Evolutionary conservation across 2,888 invertebrate genomes (phyloP).

Genomic region (Saturnia pavonia): DNA sequence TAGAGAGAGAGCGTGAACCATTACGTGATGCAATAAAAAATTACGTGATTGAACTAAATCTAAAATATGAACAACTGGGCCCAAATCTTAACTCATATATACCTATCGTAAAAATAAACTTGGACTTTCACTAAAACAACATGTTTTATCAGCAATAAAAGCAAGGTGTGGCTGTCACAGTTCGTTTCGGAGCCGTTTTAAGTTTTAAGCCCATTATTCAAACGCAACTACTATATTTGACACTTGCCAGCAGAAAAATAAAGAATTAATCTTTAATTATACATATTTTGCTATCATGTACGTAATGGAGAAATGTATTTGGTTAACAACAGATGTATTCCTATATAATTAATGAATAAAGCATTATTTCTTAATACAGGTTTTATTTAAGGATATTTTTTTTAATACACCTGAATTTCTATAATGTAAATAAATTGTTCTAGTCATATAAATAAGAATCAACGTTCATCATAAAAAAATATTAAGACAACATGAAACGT

Average conservation of each 20-base stretch:
- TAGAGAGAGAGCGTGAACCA: constrained; percentile 27
- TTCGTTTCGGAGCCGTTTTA: not conserved
- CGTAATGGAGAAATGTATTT: no score
- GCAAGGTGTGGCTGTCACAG: constrained; percentile 4
- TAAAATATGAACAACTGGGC: constrained; percentile 32
- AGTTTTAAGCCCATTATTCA: not conserved
- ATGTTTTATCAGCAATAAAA: constrained; percentile 11
- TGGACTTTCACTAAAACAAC: constrained; percentile 34
- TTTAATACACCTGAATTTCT: no score
- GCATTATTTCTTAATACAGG: no score
- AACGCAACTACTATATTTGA: not conserved
- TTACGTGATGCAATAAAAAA: constrained; percentile 51
- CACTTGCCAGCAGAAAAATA: not conserved
- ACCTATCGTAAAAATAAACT: constrained; percentile 33
- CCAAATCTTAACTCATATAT: constrained; percentile 30
- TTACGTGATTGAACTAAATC: constrained; percentile 45
- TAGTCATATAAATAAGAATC: no score
- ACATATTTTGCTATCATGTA: no score
- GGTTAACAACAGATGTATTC: no score
- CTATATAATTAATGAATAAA: no score
- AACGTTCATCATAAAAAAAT: no score
- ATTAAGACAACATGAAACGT: no score
- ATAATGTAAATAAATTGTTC: no score
- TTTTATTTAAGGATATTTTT: no score
- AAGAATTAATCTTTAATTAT: not conserved